phyloP scores from a whole-genome alignment of 2,888 invertebrate species.

The Penaeus monodon region DNA sequence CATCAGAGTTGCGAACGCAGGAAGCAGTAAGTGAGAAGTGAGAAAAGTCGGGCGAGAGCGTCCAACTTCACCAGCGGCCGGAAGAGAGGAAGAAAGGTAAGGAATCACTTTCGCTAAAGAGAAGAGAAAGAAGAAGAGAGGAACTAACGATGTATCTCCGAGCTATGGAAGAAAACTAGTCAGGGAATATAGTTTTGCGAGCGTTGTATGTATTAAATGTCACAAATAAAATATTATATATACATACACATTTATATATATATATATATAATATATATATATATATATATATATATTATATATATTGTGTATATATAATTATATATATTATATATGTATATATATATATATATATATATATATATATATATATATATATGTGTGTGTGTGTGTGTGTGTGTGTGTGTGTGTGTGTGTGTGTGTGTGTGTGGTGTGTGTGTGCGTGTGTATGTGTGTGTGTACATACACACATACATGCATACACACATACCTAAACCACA shows the following conservation, averaged over 20 bases:
- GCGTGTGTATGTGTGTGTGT: constrained; percentile 15
- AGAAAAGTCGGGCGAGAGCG: too few relatives aligned
- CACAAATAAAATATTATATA: not conserved
- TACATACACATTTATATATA: not conserved
- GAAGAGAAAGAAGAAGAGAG: too few relatives aligned
- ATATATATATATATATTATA: constrained; percentile 3
- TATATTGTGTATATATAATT: not conserved
- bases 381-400: constrained; percentile 26
- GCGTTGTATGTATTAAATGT: too few relatives aligned
- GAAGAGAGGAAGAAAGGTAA: too few relatives aligned
- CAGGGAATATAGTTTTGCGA: not conserved
- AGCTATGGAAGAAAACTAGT: too few relatives aligned
- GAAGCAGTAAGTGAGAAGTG: too few relatives aligned
- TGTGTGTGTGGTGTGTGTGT: too few relatives aligned
- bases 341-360: not conserved
- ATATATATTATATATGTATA: not conserved
- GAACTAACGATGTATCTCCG: too few relatives aligned
- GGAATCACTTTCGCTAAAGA: too few relatives aligned
- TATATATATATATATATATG: constrained; percentile 10
- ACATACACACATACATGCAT: not conserved
- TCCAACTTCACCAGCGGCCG: too few relatives aligned
- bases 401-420: constrained; percentile 2
- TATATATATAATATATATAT: constrained; percentile 17
- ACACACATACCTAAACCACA: not conserved
- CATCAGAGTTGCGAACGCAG: too few relatives aligned